Percentiles rank a stretch among this genome's conserved stretches.
These are phyloP conservation scores for Drosophila monieri DNA, from an alignment of 2,888 invertebrate species.

Conservation along the genomic window DNA sequence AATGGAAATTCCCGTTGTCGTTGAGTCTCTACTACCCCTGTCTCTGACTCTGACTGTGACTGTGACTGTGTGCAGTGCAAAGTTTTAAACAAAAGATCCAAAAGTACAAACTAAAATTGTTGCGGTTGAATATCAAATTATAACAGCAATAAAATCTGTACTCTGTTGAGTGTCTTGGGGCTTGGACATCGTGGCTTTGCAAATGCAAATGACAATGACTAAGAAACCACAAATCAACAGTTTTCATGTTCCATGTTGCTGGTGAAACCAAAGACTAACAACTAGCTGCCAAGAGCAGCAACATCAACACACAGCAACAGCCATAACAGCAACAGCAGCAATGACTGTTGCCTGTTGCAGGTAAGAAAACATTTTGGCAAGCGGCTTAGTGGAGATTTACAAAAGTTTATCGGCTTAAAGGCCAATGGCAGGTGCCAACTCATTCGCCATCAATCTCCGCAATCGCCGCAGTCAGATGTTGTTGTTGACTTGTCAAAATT, in stretches of 20 bases:
- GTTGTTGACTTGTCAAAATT: conserved; percentile 52
- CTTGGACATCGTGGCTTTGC: conserved; percentile 1
- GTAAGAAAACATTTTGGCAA: conserved; percentile 15
- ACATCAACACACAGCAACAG: not conserved
- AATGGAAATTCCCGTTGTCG: conserved; percentile 73
- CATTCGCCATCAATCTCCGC: conserved; percentile 39
- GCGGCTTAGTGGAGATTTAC: conserved; percentile 21
- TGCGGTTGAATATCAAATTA: conserved; percentile 37
- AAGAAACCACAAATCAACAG: conserved; percentile 20
- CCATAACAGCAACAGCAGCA: not conserved
- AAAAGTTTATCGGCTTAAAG: conserved; percentile 33
- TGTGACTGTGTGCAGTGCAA: conserved; percentile 29
- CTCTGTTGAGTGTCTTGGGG: not conserved
- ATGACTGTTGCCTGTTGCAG: not conserved
- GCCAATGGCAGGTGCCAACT: conserved; percentile 49
- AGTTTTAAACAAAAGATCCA: conserved; percentile 47
- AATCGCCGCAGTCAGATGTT: conserved; percentile 22
- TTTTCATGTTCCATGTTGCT: conserved; percentile 15
- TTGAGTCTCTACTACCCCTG: conserved; percentile 30
- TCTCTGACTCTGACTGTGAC: conserved; percentile 11
- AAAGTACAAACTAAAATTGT: conserved; percentile 8
- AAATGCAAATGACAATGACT: conserved; percentile 34
- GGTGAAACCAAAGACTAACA: conserved; percentile 4
- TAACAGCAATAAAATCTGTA: conserved; percentile 27
- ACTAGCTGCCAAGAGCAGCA: conserved; percentile 1